Conservation (phyloP, 2,888 invertebrate species). For the Rhagonycha fulva region DNA sequence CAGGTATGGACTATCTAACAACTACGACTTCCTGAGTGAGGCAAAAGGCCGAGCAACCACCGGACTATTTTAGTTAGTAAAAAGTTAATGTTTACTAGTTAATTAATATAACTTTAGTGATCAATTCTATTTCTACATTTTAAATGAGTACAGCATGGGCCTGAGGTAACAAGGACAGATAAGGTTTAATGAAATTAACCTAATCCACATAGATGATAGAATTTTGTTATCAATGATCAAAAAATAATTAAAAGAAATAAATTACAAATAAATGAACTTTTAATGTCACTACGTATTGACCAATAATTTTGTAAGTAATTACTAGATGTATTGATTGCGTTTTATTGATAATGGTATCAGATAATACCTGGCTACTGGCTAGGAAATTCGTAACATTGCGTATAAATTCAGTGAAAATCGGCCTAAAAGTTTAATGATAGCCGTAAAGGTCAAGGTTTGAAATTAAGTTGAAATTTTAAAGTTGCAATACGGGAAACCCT, state of each 20-base stretch:
- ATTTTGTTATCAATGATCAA: not conserved
- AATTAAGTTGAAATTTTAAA: not conserved
- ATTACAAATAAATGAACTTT: not conserved
- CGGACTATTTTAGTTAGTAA: too few relatives aligned
- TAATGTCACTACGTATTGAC: not conserved
- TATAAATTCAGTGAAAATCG: not conserved
- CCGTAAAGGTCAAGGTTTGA: not conserved
- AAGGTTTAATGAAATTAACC: not conserved
- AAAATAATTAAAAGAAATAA: not conserved
- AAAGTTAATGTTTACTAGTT: too few relatives aligned
- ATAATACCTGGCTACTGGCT: not conserved
- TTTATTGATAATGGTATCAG: not conserved
- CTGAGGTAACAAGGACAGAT: not conserved
- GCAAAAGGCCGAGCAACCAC: too few relatives aligned
- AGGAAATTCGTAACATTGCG: not conserved
- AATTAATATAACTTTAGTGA: too few relatives aligned
- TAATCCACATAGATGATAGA: not conserved
- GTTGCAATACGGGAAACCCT: not conserved
- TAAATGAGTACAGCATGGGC: too few relatives aligned
- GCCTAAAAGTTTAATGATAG: not conserved
- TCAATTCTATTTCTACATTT: too few relatives aligned
- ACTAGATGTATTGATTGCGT: not conserved
- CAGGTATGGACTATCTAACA: too few relatives aligned
- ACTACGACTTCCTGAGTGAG: too few relatives aligned
- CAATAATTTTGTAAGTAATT: not conserved